phyloP scores from a whole-genome alignment of 2,113 vertebrate species.

The Lonchura striata region DNA sequence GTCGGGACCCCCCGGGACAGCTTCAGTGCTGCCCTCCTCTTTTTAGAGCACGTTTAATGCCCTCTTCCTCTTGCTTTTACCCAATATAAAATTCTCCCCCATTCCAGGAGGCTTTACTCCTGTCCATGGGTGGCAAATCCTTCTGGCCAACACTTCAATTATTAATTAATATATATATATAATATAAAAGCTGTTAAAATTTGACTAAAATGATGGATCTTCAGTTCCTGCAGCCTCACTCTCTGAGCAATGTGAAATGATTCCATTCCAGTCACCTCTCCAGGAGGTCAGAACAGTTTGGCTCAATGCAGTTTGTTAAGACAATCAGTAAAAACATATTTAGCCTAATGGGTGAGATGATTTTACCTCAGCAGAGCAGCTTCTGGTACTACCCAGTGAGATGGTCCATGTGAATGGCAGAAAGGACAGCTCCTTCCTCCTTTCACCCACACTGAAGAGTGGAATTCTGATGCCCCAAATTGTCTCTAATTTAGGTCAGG shows the following conservation, averaged over 20 bases:
- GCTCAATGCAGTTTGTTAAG: background rate
- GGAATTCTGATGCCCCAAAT: background rate
- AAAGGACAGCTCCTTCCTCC: background rate
- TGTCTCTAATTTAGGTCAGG: background rate
- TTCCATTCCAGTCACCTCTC: background rate
- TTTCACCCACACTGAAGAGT: background rate
- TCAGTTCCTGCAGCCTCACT: background rate
- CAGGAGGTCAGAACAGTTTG: background rate
- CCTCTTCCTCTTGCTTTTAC: conserved; percentile 36
- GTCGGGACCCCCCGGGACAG: background rate
- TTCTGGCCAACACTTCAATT: background rate
- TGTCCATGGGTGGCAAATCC: conserved; percentile 6
- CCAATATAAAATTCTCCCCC: conserved; percentile 13
- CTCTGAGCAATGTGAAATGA: background rate
- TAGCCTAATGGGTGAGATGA: background rate
- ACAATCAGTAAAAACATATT: background rate
- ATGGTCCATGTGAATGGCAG: background rate
- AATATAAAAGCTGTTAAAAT: background rate
- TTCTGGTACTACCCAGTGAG: background rate
- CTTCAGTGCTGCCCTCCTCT: background rate
- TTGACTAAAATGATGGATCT: background rate
- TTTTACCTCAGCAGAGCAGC: background rate
- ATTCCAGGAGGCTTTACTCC: background rate
- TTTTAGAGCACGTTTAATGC: conserved; percentile 5
- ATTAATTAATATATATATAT: background rate